Percentiles rank a stretch among this genome's conserved stretches.
Conservation (phyloP, 2,113 vertebrate genomes). For the Cyprinus carpio region DNA sequence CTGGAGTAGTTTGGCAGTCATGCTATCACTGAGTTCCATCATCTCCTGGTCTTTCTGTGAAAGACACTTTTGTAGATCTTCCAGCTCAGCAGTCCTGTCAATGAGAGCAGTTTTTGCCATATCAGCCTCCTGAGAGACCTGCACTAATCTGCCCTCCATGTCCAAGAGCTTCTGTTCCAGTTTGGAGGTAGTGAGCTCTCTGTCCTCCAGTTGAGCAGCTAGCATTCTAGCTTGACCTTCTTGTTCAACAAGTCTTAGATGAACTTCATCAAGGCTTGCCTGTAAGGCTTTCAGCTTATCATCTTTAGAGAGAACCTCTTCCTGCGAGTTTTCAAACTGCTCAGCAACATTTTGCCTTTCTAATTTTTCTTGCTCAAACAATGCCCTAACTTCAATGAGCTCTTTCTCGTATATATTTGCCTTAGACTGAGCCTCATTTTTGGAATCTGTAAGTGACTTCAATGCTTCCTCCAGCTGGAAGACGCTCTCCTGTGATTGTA, state of each 20-base stretch:
- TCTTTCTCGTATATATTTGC: constrained; percentile 65
- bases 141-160: constrained; percentile 71
- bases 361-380: constrained; percentile 68
- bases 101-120: constrained; percentile 72
- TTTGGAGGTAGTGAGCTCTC: constrained; percentile 70
- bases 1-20: constrained; percentile 86
- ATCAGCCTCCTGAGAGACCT: constrained; percentile 72
- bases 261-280: constrained; percentile 78
- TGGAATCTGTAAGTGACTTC: constrained; percentile 68
- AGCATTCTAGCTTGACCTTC: constrained; percentile 72
- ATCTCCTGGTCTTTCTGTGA: constrained; percentile 83
- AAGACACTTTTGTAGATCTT: constrained; percentile 75
- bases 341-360: constrained; percentile 78
- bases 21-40: constrained; percentile 80
- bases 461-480: constrained; percentile 63
- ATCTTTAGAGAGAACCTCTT: constrained; percentile 80
- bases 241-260: constrained; percentile 76
- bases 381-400: constrained; percentile 70
- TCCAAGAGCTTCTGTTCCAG: constrained; percentile 71
- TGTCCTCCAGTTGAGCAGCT: constrained; percentile 76
- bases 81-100: constrained; percentile 73
- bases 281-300: constrained; percentile 82
- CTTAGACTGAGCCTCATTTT: constrained; percentile 72
- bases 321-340: constrained; percentile 80
- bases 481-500: constrained; percentile 75